Evolutionary conservation across 1,140 invertebrate species (phyloP).

Genomic region (Solenopsis invicta): DNA sequence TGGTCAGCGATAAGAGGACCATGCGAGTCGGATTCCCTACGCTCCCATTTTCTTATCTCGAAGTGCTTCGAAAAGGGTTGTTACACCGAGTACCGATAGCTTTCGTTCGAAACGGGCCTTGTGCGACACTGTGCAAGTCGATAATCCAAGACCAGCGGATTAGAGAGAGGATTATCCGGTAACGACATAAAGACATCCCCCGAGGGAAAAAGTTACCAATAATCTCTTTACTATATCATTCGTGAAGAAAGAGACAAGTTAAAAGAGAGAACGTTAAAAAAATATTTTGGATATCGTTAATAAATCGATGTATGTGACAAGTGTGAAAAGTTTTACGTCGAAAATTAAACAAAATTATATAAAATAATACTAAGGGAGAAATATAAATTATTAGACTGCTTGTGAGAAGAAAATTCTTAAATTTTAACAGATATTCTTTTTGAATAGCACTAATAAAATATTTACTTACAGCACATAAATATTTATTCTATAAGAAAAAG

Average conservation of each 20-base stretch:
- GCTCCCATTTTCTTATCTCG: slow-evolving; percentile 39
- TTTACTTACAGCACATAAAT: too few species aligned
- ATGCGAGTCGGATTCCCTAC: slow-evolving; percentile 37
- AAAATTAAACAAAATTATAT: background rate
- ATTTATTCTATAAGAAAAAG: too few species aligned
- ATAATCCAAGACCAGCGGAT: slow-evolving; percentile 19
- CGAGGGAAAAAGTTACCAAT: background rate
- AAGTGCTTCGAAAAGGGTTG: slow-evolving; percentile 54
- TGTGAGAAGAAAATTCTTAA: too few species aligned
- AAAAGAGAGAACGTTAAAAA: background rate
- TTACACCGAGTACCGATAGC: slow-evolving; percentile 59
- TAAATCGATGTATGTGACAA: background rate
- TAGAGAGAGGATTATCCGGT: slow-evolving; percentile 53
- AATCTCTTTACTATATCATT: slow-evolving; percentile 16
- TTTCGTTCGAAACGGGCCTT: slow-evolving; percentile 28
- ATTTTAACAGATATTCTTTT: too few species aligned
- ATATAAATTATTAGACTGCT: background rate
- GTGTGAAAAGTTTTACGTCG: background rate
- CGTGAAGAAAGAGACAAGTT: background rate
- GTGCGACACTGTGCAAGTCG: slow-evolving; percentile 10
- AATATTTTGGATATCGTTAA: background rate
- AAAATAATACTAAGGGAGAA: background rate
- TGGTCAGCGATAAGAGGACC: slow-evolving; percentile 53
- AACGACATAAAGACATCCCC: background rate
- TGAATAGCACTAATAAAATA: too few species aligned